Base-by-base conservation (phyloP, 2,888 invertebrate genomes). In the Pinctada fucata region DNA sequence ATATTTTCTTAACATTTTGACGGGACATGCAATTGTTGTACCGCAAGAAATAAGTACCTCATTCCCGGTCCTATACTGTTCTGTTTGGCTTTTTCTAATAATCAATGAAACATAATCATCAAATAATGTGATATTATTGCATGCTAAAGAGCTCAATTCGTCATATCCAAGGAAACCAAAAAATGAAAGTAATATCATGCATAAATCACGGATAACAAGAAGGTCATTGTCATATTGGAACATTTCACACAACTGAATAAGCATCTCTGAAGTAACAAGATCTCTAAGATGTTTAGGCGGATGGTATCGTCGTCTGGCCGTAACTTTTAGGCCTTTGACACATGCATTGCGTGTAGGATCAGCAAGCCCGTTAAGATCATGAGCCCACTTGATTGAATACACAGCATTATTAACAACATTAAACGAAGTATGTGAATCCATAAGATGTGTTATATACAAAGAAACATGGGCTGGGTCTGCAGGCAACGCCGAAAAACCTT, bases 101-200 rank as follows among this genome's bases (percentile, higher is more conserved):
- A 16, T 5, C 3, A 72, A 52, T 3, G 16, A 10, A 52, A 52
- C 31, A 52, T 52, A 31, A 72, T 8, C 47, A n/a, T 72, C 49
- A 48, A 13, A 49, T 5, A 51, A 10, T 13, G 10, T 51, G 13
- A 72, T 31, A 72, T 72, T 6, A 13, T n/a, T n/a, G 6, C 45
- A 16, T 4, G 6, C 3, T 13, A 72, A 72, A 10, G 58, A 31
- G 16, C 58, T 72, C 6, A 72, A 6, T n/a, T 72, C 72, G 47
- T 72, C 72, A 6, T 72, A 72, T n/a, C 72, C 16, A 8, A 72
- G 47, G 49, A 72, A 52, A 52, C 72, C 72, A 48, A 31, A 2
- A n/a, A 52, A 72, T 8, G 2, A n/a, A 3, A 72, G 8, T 45
- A 72, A 8, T 10, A 72, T 72, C 58, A 72, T 72, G 52, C n/a